phyloP scores from a whole-genome alignment of 2,797 vertebrate species.

The Chiroxiphia lanceolata region DNA sequence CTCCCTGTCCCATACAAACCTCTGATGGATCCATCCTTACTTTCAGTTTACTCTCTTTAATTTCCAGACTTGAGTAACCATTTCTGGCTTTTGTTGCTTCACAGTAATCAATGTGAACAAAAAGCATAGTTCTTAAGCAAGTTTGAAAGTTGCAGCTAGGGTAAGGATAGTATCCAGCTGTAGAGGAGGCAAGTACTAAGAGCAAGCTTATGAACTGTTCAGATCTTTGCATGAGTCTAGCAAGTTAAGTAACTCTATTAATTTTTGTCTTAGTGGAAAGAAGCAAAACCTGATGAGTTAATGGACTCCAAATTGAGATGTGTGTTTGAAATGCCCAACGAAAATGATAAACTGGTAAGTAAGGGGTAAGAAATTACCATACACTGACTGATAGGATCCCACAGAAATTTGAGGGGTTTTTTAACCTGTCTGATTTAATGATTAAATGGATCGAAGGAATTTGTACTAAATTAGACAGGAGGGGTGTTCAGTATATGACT shows the following conservation, averaged over 20 bases:
- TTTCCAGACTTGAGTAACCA: background rate
- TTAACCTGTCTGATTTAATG: background rate
- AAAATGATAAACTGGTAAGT: conserved; percentile 98
- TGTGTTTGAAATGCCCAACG: conserved; percentile 95
- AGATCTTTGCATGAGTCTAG: background rate
- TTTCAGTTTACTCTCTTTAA: background rate
- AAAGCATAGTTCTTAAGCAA: background rate
- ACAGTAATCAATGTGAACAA: background rate
- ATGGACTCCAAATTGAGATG: conserved; percentile 99
- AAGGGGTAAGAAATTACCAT: background rate
- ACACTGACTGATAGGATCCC: background rate
- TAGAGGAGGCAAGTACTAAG: background rate
- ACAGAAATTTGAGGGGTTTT: rapidly evolving
- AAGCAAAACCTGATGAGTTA: conserved; percentile 96
- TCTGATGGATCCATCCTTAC: background rate
- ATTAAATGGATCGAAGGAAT: background rate
- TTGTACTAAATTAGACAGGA: background rate
- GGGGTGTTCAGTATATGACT: background rate
- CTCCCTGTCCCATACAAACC: background rate
- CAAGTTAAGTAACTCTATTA: background rate
- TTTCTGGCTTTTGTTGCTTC: background rate
- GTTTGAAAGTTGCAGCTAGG: background rate
- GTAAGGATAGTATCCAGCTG: background rate
- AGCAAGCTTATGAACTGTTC: background rate
- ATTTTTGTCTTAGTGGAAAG: conserved; percentile 91